phyloP scores from a whole-genome alignment of 2,113 vertebrate species.

The Pimephales promelas region DNA sequence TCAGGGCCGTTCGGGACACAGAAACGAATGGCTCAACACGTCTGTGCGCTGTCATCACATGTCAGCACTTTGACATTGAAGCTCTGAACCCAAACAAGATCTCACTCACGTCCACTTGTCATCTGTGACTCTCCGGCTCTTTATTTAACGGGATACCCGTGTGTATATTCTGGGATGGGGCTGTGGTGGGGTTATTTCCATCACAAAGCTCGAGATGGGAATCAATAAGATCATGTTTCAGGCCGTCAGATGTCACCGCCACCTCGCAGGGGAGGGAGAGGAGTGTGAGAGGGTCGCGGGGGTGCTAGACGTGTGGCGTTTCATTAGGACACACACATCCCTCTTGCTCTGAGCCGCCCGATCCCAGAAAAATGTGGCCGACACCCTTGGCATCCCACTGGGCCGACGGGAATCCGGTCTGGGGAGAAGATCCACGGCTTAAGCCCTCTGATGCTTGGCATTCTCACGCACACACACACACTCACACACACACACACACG shows the following conservation, averaged over 20 bases:
- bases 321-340: constrained; percentile 42
- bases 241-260: constrained; percentile 57
- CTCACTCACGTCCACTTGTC: constrained; percentile 42
- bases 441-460: constrained; percentile 30
- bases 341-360: constrained; percentile 36
- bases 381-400: constrained; percentile 57
- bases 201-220: constrained; percentile 57
- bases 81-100: constrained; percentile 47
- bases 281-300: background rate
- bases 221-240: constrained; percentile 67
- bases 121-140: constrained; percentile 32
- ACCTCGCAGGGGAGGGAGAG: constrained; percentile 49
- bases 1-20: background rate
- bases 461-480: background rate
- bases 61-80: constrained; percentile 42
- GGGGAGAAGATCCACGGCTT: constrained; percentile 59
- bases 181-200: constrained; percentile 54
- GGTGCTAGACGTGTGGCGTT: constrained; percentile 4
- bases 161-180: constrained; percentile 31
- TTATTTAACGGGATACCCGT: constrained; percentile 38
- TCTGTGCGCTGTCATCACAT: constrained; percentile 31
- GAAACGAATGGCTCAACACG: constrained; percentile 17
- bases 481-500: background rate
- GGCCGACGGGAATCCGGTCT: constrained; percentile 59
- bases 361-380: constrained; percentile 51